Evolutionary conservation across 2,888 invertebrate genomes (phyloP).

Genomic region (Cheilosia urbana): DNA sequence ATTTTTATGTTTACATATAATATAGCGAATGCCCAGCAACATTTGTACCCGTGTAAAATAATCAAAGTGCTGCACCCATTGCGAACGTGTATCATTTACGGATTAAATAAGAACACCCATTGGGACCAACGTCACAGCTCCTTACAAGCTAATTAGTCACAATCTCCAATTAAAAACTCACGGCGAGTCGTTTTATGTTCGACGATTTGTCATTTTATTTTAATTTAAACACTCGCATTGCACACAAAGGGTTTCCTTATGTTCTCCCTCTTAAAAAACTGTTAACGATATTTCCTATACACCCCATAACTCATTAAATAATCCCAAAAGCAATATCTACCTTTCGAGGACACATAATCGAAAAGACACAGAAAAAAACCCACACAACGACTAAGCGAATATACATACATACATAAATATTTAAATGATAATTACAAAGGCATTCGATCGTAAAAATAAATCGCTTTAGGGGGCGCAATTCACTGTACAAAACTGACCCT

Average conservation of each 20-base stretch:
- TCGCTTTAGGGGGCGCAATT: slow-evolving; percentile 2
- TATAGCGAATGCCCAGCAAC: too few species aligned
- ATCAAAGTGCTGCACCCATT: too few species aligned
- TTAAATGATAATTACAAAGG: slow-evolving; percentile 24
- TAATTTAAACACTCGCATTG: not conserved
- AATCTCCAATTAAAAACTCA: not conserved
- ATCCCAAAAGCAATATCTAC: not conserved
- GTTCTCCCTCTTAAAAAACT: not conserved
- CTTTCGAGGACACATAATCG: too few species aligned
- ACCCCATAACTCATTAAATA: not conserved
- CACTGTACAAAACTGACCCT: slow-evolving; percentile 10
- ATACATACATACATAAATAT: not conserved
- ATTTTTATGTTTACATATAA: too few species aligned
- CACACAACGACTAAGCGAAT: not conserved
- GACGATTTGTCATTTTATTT: slow-evolving; percentile 20
- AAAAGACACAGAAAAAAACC: not conserved
- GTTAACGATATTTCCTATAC: not conserved
- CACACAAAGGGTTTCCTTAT: not conserved
- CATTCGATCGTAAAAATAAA: slow-evolving; percentile 41
- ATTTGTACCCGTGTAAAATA: too few species aligned
- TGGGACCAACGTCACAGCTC: too few species aligned
- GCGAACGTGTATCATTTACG: too few species aligned
- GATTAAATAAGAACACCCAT: not conserved
- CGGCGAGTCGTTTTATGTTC: not conserved
- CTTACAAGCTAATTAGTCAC: too few species aligned